These are phyloP conservation scores for Monopterus albus DNA, from an alignment of 2,113 vertebrate species.

Conservation along the genomic window DNA sequence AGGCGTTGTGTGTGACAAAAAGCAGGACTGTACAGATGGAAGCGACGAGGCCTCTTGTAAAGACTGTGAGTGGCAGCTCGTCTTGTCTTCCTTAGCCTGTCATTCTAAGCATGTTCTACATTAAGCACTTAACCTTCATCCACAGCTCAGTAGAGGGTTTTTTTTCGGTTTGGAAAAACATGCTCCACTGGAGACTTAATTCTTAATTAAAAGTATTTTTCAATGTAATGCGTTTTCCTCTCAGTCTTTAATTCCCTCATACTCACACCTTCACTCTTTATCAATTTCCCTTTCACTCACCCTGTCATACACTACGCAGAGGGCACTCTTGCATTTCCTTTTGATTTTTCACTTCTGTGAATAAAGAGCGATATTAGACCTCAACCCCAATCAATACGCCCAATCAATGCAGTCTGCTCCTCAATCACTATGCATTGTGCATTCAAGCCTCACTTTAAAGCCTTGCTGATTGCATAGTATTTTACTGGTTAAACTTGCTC, in stretches of 20 bases:
- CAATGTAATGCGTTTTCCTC: background rate
- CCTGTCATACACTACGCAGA: background rate
- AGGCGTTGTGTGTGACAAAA: constrained; percentile 72
- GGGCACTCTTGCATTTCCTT: constrained; percentile 52
- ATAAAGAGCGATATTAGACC: constrained; percentile 70
- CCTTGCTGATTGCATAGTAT: constrained; percentile 62
- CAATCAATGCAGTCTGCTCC: constrained; percentile 70
- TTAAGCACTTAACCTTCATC: constrained; percentile 40
- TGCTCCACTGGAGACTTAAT: background rate
- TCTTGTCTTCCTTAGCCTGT: background rate
- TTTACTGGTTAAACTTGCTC: constrained; percentile 52
- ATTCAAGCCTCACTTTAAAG: constrained; percentile 59
- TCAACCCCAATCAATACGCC: constrained; percentile 67
- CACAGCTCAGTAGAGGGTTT: background rate
- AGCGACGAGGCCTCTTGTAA: constrained; percentile 81
- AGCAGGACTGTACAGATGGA: constrained; percentile 80
- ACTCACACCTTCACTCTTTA: constrained; percentile 23
- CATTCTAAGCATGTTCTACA: constrained; percentile 36
- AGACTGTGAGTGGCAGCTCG: constrained; percentile 61
- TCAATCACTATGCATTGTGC: constrained; percentile 69
- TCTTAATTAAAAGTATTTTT: constrained; percentile 12
- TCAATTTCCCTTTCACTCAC: constrained; percentile 40
- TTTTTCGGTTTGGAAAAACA: constrained; percentile 14
- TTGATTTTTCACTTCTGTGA: constrained; percentile 68
- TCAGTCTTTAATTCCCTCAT: constrained; percentile 12